These are phyloP conservation scores for Acrocephalus kingi DNA, from an alignment of 2,113 vertebrate genomes.

Conservation along the genomic window DNA sequence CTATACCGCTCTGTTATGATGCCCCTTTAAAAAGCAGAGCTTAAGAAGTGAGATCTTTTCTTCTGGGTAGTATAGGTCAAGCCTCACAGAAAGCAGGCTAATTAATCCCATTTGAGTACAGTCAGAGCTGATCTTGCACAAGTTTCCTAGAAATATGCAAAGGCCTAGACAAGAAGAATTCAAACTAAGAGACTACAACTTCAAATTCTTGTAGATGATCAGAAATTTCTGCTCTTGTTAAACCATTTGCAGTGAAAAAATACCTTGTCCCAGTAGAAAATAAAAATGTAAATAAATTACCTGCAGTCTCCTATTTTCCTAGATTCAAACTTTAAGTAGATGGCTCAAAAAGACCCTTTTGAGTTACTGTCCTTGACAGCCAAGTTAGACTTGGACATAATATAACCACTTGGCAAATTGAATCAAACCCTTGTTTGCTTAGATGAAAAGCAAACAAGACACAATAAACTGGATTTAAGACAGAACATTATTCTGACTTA, in stretches of 20 bases:
- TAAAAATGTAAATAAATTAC: neutral
- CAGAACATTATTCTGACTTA: neutral
- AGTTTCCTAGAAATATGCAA: neutral
- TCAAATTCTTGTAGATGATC: neutral
- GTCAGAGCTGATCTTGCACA: neutral
- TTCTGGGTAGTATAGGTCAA: neutral
- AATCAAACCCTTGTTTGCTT: neutral
- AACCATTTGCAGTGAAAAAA: neutral
- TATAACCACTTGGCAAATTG: neutral
- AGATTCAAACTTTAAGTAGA: constrained; percentile 10
- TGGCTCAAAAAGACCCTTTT: neutral
- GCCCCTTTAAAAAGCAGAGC: neutral
- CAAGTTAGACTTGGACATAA: neutral
- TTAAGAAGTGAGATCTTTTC: neutral
- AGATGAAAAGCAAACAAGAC: neutral
- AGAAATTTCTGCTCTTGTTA: neutral
- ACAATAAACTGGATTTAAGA: neutral
- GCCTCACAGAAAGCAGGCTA: neutral
- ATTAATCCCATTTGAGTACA: constrained; percentile 42
- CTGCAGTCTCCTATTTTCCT: neutral
- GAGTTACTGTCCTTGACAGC: neutral
- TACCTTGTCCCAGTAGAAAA: neutral
- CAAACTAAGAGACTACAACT: neutral
- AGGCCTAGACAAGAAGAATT: neutral
- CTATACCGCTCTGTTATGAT: neutral